Base-by-base conservation (phyloP, 2,797 vertebrate species). In the Spinus olivaceus region DNA sequence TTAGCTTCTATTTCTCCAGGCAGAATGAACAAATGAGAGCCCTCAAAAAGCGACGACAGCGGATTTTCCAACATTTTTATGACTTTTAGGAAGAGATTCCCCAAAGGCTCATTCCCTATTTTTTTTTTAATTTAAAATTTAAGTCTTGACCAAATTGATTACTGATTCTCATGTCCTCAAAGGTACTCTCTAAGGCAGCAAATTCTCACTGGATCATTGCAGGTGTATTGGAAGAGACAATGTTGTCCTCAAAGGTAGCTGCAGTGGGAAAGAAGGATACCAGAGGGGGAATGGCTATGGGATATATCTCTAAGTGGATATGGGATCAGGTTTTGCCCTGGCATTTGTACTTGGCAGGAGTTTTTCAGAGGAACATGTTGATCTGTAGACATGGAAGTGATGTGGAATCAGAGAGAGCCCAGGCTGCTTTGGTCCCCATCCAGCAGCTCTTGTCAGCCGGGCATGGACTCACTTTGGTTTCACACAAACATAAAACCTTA, bases 371-470 rank as follows among this genome's bases (percentile, higher is more conserved):
- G 15, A 14, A 4, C 22, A 2, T 2, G 22, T 54, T 83, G 1
- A 0, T 32, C 39, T 2, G 0, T 11, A 32, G 10, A 10, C 0
- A 2, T 20, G 27, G 33, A 72, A 69, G 15, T 25, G 30, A 63
- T 18, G 53, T 16, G 23, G 51, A 57, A 16, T 66, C 33, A 80
- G 27, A 56, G 21, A 32, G 35, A 41, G 16, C 14, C 46, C 5
- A 6, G 19, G 39, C 10, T 1, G 0, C 46, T 63, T 37, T 41
- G 65, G 47, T 69, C 17, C 18, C 39, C 7, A 54, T 25, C 32
- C 67, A 88, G 47, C 13, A 82, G 39, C 39, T 46, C 37, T 20
- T 42, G 25, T 54, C 37, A 59, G 65, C 27, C 0, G 0, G 50
- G 24, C 47, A 72, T 0, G 12, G 69, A 16, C 35, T 67, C 10